Percentiles rank a stretch among this genome's conserved stretches.
Conservation (phyloP, 2,888 invertebrate species). For the Erynnis tages region DNA sequence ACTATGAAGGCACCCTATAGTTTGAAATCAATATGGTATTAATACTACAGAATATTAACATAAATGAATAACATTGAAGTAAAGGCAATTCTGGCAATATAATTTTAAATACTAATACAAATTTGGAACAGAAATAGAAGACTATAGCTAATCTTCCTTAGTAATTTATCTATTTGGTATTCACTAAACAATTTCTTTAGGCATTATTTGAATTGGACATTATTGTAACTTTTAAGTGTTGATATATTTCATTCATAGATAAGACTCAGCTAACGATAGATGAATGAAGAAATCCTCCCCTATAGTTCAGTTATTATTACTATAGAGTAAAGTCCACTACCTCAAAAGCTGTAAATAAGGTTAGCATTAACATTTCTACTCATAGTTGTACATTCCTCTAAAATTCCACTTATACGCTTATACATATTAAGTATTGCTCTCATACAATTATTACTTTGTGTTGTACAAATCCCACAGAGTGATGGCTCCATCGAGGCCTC, state of each 20-base stretch:
- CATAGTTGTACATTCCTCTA: conserved; percentile 25
- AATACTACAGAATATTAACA: conserved; percentile 12
- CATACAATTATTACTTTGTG: conserved; percentile 47
- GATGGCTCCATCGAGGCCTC: conserved; percentile 87
- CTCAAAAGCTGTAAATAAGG: too few relatives aligned
- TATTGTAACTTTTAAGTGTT: too few relatives aligned
- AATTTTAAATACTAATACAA: conserved; percentile 6
- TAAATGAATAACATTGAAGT: conserved; percentile 41
- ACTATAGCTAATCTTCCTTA: not conserved
- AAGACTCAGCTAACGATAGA: too few relatives aligned
- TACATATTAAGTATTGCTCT: conserved; percentile 16
- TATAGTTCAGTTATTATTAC: too few relatives aligned
- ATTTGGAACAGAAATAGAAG: not conserved
- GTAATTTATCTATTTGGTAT: too few relatives aligned
- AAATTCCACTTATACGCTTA: conserved; percentile 13
- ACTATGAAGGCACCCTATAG: conserved; percentile 26
- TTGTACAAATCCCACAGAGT: conserved; percentile 92
- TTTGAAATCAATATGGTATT: conserved; percentile 32
- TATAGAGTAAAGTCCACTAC: too few relatives aligned
- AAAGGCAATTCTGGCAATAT: conserved; percentile 60
- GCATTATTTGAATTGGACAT: too few relatives aligned
- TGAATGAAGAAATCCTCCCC: too few relatives aligned
- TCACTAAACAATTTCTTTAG: too few relatives aligned
- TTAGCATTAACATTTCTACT: not conserved
- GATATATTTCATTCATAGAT: too few relatives aligned